Evolutionary conservation across 2,113 vertebrate species (phyloP).

Genomic region (Haplotaxodon microlepis): DNA sequence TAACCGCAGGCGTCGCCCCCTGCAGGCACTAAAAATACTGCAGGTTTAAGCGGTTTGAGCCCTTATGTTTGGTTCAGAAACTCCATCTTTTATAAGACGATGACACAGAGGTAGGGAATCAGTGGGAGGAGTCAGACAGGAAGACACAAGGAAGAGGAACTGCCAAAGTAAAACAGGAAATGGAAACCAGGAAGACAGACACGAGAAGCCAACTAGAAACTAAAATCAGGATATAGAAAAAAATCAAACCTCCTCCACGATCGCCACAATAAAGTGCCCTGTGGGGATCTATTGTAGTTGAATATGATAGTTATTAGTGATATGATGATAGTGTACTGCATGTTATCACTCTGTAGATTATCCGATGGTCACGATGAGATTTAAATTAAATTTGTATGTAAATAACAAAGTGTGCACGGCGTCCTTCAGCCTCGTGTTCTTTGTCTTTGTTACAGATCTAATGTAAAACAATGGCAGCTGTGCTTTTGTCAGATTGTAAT

Average conservation of each 20-base stretch:
- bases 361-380: not conserved
- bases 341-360: not conserved
- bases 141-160: not conserved
- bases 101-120: not conserved
- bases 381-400: not conserved
- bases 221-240: not conserved
- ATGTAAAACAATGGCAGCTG: not conserved
- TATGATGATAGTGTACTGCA: rapidly evolving
- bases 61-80: rapidly evolving
- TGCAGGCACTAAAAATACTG: not conserved
- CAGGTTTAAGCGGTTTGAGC: not conserved
- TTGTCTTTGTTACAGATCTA: not conserved
- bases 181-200: not conserved
- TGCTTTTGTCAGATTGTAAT: not conserved
- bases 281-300: not conserved
- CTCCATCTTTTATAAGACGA: not conserved
- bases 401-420: not conserved
- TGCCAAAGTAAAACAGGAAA: not conserved
- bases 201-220: not conserved
- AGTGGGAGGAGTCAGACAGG: not conserved
- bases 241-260: not conserved
- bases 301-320: not conserved
- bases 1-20: rapidly evolving
- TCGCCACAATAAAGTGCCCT: not conserved
- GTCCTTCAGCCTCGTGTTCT: not conserved